Conservation (phyloP, 2,797 vertebrate species). For the Threskiornis aethiopicus region DNA sequence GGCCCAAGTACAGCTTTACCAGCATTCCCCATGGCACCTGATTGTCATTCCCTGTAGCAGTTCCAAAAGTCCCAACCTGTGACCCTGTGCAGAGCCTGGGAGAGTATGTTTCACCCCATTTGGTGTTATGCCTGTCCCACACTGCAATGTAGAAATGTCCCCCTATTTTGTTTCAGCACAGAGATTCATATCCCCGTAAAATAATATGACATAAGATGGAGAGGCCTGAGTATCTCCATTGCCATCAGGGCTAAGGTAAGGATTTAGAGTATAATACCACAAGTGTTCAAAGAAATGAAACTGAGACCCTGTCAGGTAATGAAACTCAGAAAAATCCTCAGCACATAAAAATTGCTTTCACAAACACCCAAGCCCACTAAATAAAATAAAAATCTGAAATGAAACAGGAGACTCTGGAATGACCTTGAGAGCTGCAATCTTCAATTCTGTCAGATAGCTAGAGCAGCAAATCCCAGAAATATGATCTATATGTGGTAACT, state of each 20-base stretch:
- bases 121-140: neutral
- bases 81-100: neutral
- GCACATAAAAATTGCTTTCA: slow-evolving; percentile 27
- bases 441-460: neutral
- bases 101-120: neutral
- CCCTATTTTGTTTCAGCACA: neutral
- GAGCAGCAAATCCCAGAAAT: slow-evolving; percentile 9
- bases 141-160: neutral
- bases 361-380: slow-evolving; percentile 6
- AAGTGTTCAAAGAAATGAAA: slow-evolving; percentile 15
- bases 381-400: slow-evolving; percentile 36
- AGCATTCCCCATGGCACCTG: neutral
- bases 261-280: neutral
- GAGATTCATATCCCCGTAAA: neutral
- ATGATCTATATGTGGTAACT: neutral
- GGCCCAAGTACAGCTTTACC: neutral
- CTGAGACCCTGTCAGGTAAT: neutral
- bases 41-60: neutral
- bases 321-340: slow-evolving; percentile 25
- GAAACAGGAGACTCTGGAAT: slow-evolving; percentile 10
- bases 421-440: neutral
- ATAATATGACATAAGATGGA: neutral
- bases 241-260: neutral
- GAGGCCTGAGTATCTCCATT: neutral
- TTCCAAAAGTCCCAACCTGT: neutral